Percentiles rank a stretch among this genome's conserved stretches.
Conservation (phyloP, 2,113 vertebrate genomes). For the Mobula hypostoma region DNA sequence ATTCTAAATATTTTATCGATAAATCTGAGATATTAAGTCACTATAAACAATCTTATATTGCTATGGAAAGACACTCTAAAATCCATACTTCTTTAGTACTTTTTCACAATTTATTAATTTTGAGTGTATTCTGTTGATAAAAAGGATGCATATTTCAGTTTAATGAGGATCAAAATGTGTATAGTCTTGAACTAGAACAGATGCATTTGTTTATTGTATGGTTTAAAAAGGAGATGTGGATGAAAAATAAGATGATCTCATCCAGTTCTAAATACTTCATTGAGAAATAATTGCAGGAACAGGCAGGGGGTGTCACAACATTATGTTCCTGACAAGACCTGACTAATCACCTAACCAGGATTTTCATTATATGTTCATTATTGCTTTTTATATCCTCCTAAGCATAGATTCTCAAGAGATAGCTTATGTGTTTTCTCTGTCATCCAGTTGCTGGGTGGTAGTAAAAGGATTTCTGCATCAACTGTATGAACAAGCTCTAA, state of each 20-base stretch:
- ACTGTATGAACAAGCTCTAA: background rate
- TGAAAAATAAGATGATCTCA: background rate
- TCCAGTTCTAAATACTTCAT: background rate
- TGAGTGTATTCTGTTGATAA: background rate
- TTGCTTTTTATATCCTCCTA: background rate
- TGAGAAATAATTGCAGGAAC: background rate
- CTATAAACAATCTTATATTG: background rate
- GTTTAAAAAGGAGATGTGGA: background rate
- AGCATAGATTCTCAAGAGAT: background rate
- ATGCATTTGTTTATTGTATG: background rate
- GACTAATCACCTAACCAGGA: background rate
- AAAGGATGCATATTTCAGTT: background rate
- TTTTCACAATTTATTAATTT: background rate
- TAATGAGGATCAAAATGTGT: background rate
- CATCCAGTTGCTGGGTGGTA: background rate
- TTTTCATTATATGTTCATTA: background rate
- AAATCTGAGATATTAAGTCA: background rate
- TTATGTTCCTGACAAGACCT: background rate
- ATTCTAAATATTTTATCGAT: background rate
- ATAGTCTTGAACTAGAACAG: background rate
- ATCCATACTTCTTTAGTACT: background rate
- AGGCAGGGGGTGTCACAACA: background rate
- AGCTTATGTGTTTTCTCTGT: background rate
- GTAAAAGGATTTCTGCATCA: background rate
- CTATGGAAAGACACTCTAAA: background rate